Percentiles rank a stretch among this genome's conserved stretches.
These are phyloP conservation scores for Parazoanthus swiftii DNA, from an alignment of 92 coral and sea anemone genomes.

Conservation along the genomic window DNA sequence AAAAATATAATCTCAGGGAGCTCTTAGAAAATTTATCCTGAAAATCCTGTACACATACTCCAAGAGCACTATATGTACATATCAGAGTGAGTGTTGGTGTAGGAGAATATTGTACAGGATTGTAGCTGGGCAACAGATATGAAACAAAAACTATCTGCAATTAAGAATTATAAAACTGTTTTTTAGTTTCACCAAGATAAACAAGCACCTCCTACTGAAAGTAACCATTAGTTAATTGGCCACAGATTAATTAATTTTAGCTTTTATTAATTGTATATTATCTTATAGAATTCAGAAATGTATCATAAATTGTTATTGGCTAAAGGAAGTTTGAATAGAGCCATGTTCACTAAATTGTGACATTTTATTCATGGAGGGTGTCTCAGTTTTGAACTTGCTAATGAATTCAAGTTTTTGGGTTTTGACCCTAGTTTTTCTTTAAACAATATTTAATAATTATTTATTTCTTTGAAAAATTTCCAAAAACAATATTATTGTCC, in stretches of 20 bases:
- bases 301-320: background rate
- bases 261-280: background rate
- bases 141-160: constrained; percentile 3
- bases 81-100: background rate
- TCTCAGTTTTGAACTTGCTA: background rate
- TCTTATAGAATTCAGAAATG: background rate
- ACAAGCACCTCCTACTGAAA: background rate
- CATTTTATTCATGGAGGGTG: background rate
- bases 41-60: no score
- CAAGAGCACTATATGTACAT: no score
- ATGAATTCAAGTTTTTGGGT: background rate
- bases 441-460: no score
- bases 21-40: no score
- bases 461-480: background rate
- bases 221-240: background rate
- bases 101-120: background rate
- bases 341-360: background rate
- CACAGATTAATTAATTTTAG: background rate
- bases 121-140: background rate
- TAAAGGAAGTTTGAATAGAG: background rate
- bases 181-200: background rate
- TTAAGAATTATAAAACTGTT: background rate
- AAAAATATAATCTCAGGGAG: no score
- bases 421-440: background rate
- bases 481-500: background rate